Percentiles rank a stretch among this genome's conserved stretches.
phyloP scores from a whole-genome alignment of 2,888 invertebrate species.

The Pheosia gnoma region DNA sequence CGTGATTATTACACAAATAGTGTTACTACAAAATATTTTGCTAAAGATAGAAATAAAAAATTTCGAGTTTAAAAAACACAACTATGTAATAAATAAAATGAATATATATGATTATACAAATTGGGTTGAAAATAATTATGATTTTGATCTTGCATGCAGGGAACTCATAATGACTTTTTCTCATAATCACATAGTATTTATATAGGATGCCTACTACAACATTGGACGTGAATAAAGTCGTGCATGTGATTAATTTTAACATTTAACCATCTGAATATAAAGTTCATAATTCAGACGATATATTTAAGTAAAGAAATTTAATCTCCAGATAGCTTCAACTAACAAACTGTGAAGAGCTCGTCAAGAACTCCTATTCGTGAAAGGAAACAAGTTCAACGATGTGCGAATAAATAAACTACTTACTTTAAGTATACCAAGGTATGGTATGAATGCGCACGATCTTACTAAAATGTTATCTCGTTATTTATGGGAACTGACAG shows the following conservation, averaged over 20 bases:
- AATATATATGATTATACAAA: no score
- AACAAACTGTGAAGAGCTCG: not conserved
- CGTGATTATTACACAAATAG: not conserved
- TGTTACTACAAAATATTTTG: no score
- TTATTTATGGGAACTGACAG: conserved; percentile 23
- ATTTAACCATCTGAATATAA: not conserved
- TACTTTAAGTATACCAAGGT: not conserved
- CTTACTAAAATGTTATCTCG: conserved; percentile 8
- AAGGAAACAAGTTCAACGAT: conserved; percentile 1
- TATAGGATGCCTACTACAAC: no score
- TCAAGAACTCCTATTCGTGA: not conserved
- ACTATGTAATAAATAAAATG: no score
- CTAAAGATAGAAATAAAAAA: no score
- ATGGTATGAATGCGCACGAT: not conserved
- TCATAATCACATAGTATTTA: no score
- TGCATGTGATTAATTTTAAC: no score
- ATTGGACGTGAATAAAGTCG: no score
- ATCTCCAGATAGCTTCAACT: not conserved
- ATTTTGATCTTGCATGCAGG: no score
- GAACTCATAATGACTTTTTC: no score
- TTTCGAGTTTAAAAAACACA: no score
- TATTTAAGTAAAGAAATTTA: not conserved
- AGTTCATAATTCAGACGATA: not conserved
- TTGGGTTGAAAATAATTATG: no score
- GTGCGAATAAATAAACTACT: not conserved